phyloP scores from a whole-genome alignment of 2,797 vertebrate species.

The Esox masquinongy region DNA sequence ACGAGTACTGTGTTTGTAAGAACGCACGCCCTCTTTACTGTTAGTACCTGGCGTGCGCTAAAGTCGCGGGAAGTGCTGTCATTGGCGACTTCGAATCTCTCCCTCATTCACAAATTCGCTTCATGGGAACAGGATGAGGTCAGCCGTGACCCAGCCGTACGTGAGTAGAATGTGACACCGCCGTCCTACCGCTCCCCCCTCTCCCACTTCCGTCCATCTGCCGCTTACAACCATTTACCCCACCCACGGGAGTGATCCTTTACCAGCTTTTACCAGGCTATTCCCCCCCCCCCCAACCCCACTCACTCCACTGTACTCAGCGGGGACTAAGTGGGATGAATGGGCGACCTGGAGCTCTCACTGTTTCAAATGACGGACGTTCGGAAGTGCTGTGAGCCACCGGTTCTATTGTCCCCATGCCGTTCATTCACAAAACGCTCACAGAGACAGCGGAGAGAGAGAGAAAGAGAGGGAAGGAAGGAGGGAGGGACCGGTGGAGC shows the following conservation, averaged over 20 bases:
- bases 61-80: background rate
- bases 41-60: too few species aligned
- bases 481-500: slow-evolving; percentile 59
- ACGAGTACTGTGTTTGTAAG: background rate
- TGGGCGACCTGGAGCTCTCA: slow-evolving; percentile 76
- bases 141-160: background rate
- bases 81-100: background rate
- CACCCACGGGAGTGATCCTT: slow-evolving; percentile 62
- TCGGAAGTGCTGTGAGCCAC: slow-evolving; percentile 72
- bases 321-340: slow-evolving; percentile 63
- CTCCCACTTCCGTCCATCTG: slow-evolving; percentile 32
- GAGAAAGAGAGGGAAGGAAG: slow-evolving; percentile 26
- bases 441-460: slow-evolving; percentile 12
- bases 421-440: slow-evolving; percentile 65
- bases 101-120: background rate
- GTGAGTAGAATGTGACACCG: slow-evolving; percentile 18
- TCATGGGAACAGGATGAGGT: slow-evolving; percentile 25
- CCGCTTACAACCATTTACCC: slow-evolving; percentile 24
- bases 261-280: slow-evolving; percentile 69
- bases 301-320: slow-evolving; percentile 66
- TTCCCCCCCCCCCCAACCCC: slow-evolving; percentile 19
- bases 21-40: background rate
- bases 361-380: slow-evolving; percentile 67
- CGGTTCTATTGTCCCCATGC: slow-evolving; percentile 63
- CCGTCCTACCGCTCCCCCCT: slow-evolving; percentile 8